These are phyloP conservation scores for Petrophora chlorosata DNA, from an alignment of 2,888 invertebrate species.

Conservation along the genomic window DNA sequence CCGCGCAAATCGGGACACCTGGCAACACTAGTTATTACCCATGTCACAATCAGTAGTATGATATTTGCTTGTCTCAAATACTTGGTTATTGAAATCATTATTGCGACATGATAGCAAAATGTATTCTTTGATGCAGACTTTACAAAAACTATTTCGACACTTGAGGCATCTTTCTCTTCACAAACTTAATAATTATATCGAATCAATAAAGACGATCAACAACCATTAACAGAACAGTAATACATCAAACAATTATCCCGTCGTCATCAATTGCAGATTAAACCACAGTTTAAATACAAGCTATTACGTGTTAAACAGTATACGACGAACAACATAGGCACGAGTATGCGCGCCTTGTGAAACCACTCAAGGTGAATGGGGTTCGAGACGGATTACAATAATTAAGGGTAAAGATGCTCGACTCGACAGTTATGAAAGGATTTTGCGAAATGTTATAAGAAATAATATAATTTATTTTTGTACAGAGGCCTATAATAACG, in stretches of 20 bases:
- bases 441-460: constrained; percentile 10
- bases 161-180: background rate
- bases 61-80: too few relatives aligned
- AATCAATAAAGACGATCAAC: constrained; percentile 12
- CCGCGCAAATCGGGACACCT: too few relatives aligned
- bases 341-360: constrained; percentile 22
- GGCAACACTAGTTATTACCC: too few relatives aligned
- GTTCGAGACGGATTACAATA: constrained; percentile 29
- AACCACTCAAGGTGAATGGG: constrained; percentile 32
- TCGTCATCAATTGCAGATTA: constrained; percentile 14
- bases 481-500: too few relatives aligned
- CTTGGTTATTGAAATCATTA: too few relatives aligned
- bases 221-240: constrained; percentile 14
- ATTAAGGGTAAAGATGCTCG: constrained; percentile 32
- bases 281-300: too few relatives aligned
- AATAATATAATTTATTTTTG: background rate
- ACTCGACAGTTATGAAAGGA: constrained; percentile 8
- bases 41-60: too few relatives aligned
- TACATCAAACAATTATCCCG: constrained; percentile 20
- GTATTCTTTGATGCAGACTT: too few relatives aligned
- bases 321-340: constrained; percentile 4
- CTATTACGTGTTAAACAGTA: too few relatives aligned
- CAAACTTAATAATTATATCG: background rate
- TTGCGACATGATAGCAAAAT: too few relatives aligned
- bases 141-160: background rate